Evolutionary conservation across 2,113 vertebrate species (phyloP), one percentile per base, ranked within the genome.

Genomic region (Atlantisia rogersi): DNA sequence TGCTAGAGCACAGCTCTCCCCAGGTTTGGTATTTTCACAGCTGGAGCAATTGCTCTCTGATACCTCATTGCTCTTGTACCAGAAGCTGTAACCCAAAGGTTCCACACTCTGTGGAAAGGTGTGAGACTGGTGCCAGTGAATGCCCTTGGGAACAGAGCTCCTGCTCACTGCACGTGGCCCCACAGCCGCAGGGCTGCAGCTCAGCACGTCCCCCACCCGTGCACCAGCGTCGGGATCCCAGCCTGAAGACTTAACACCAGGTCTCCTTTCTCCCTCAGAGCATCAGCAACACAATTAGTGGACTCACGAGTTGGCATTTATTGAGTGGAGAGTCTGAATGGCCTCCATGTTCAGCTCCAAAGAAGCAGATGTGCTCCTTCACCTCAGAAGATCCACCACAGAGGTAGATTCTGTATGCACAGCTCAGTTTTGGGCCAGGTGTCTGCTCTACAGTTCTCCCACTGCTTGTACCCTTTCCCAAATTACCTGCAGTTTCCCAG

Each of bases 81-180:
- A 94, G 82, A 92, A 96, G 77, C 28, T 53, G 79, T 88, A 93
- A 92, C 74, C 75, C 88, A 95, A 69, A 83, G 44, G 59, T 46
- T 46, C 44, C 83, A 80, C 91, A 67, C 80, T 83, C 82, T 67
- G 44, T 39, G 77, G 48, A 29, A 91, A 58, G 31, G 25, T 15
- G 2, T 39, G 67, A 90, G 76, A 18, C 50, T 5, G 48, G 42
- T 58, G 9, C 76, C 42, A 55, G 24, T 0, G 3, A 60, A 67
- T 20, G 56, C n/a, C 7, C 44, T 29, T 62, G 69, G 75, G 75
- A 64, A 40, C 39, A 53, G 50, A 42, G 35, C 0, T 2, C 22
- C 29, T 42, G 44, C 9, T 25, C 19, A 14, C 50, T 65, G 76
- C 0, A 8, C 2, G 7, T 21, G 16, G 50, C 44, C 18, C 39